phyloP scores from a whole-genome alignment of 2,888 invertebrate genomes.

The Eupithecia inturbata region DNA sequence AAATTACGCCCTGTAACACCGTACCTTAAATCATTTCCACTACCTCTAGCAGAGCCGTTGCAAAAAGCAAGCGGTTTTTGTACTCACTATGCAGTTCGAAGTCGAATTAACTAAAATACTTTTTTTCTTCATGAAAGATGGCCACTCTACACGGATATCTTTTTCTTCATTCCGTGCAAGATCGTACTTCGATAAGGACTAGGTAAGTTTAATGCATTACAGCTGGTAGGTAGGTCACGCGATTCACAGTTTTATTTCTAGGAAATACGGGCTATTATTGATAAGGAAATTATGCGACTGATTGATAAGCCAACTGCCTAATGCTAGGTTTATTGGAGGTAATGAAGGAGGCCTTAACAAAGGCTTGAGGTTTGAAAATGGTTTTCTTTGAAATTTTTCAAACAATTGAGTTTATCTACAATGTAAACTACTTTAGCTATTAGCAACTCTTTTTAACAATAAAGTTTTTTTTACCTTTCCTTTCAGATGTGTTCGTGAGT shows the following conservation, averaged over 20 bases:
- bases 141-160: slow-evolving; percentile 23
- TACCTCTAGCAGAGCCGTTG: neutral
- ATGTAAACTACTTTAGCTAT: too few relatives aligned
- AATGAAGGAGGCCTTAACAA: slow-evolving; percentile 1
- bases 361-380: neutral
- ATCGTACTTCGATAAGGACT: slow-evolving; percentile 40
- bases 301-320: slow-evolving; percentile 25
- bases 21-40: too few relatives aligned
- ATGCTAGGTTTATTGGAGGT: slow-evolving; percentile 2
- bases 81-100: neutral
- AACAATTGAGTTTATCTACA: too few relatives aligned
- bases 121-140: neutral
- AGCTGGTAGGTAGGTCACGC: slow-evolving; percentile 38
- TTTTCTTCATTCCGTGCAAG: slow-evolving; percentile 41
- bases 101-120: neutral
- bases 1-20: too few relatives aligned
- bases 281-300: slow-evolving; percentile 35
- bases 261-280: slow-evolving; percentile 37
- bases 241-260: slow-evolving; percentile 39
- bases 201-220: slow-evolving; percentile 43
- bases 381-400: neutral
- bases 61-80: neutral
- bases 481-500: too few relatives aligned
- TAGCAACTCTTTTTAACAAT: too few relatives aligned
- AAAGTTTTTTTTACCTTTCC: too few relatives aligned